phyloP scores from a whole-genome alignment of 1,140 invertebrate genomes.

The Solenopsis invicta region DNA sequence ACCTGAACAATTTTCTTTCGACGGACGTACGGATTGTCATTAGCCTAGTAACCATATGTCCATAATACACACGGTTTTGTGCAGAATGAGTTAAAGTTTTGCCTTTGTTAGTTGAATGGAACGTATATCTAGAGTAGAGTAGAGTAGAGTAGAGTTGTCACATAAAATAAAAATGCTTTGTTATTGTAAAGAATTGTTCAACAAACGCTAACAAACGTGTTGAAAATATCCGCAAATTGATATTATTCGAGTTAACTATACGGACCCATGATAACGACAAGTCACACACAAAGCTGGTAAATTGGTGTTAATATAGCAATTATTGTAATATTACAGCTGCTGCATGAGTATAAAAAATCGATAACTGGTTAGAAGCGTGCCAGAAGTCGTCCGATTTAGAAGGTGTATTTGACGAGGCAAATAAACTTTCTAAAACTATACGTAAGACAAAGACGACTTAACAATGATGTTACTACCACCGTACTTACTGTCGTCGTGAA shows the following conservation, averaged over 20 bases:
- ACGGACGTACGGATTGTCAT: conserved; percentile 13
- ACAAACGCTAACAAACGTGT: conserved; percentile 1
- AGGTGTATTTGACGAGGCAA: conserved; percentile 58
- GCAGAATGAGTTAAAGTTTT: conserved; percentile 37
- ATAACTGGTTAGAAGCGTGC: conserved; percentile 59
- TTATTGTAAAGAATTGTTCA: conserved; percentile 16
- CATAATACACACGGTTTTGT: neutral
- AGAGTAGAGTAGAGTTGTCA: conserved; percentile 43
- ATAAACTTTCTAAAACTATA: conserved; percentile 60
- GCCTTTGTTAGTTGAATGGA: conserved; percentile 44
- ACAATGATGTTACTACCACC: conserved; percentile 55
- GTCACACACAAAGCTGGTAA: conserved; percentile 21
- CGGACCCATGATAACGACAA: conserved; percentile 2
- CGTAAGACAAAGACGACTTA: conserved; percentile 48
- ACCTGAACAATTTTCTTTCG: neutral
- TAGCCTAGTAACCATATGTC: conserved; percentile 11
- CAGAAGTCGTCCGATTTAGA: conserved; percentile 58
- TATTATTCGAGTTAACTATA: neutral
- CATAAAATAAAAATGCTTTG: conserved; percentile 24
- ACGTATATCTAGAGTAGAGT: conserved; percentile 53
- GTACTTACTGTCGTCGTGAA: conserved; percentile 55
- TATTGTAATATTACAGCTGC: conserved; percentile 64
- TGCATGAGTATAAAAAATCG: conserved; percentile 65
- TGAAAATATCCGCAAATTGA: neutral
- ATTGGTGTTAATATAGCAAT: conserved; percentile 60